Conservation (phyloP, 1,140 invertebrate species). For the Apis dorsata region DNA sequence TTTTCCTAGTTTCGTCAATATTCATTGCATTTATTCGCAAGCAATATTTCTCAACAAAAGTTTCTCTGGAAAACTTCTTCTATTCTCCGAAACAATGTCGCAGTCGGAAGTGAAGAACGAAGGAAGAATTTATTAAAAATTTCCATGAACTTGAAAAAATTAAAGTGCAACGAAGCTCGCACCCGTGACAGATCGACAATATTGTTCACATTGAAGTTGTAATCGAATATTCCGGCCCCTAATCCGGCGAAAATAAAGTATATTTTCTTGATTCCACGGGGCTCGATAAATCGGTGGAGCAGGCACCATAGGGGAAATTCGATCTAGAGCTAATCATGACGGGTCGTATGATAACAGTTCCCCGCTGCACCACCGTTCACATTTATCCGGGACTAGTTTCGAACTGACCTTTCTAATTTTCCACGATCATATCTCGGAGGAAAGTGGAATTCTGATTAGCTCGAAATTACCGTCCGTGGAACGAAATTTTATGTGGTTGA, state of each 20-base stretch:
- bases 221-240: background rate
- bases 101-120: too few species aligned
- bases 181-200: background rate
- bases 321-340: background rate
- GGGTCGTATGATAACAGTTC: background rate
- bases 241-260: background rate
- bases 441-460: slow-evolving; percentile 26
- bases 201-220: slow-evolving; percentile 3
- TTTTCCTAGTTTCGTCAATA: too few species aligned
- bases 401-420: slow-evolving; percentile 29
- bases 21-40: too few species aligned
- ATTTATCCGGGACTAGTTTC: background rate
- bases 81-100: background rate
- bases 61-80: background rate
- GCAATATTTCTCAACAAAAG: too few species aligned
- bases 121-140: background rate
- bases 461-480: background rate
- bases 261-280: background rate
- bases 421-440: slow-evolving; percentile 16
- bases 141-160: background rate
- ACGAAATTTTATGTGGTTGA: too few species aligned
- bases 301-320: background rate
- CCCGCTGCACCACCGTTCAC: background rate
- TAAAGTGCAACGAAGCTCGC: background rate
- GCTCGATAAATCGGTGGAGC: slow-evolving; percentile 10